These are phyloP conservation scores for Nymphalis c-album DNA, from an alignment of 2,888 invertebrate species.

Conservation along the genomic window DNA sequence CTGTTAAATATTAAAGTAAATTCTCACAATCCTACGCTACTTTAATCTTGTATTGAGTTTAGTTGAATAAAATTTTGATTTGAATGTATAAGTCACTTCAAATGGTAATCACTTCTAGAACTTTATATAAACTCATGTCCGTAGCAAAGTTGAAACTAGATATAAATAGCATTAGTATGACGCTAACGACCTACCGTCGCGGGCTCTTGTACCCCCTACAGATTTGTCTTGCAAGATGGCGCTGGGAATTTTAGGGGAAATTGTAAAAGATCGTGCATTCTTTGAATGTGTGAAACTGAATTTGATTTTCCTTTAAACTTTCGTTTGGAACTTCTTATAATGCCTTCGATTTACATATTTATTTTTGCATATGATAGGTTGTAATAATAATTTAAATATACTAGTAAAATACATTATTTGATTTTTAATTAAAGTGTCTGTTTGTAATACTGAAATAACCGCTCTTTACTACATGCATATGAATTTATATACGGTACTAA, in stretches of 20 bases:
- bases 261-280: slow-evolving; percentile 1
- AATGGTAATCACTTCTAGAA: slow-evolving; percentile 4
- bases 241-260: slow-evolving; percentile 20
- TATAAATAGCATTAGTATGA: slow-evolving; percentile 38
- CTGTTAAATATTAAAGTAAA: too few relatives aligned
- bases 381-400: too few relatives aligned
- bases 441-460: too few relatives aligned
- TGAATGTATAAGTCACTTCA: not conserved
- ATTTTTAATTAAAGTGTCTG: too few relatives aligned
- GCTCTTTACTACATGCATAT: too few relatives aligned
- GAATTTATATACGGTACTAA: too few relatives aligned
- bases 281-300: not conserved
- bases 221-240: slow-evolving; percentile 35
- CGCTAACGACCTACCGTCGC: slow-evolving; percentile 33
- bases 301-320: not conserved
- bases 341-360: not conserved
- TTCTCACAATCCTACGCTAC: too few relatives aligned
- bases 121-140: slow-evolving; percentile 1
- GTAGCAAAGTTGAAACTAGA: slow-evolving; percentile 19
- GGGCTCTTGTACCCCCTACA: slow-evolving; percentile 16
- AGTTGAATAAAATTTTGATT: too few relatives aligned
- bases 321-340: not conserved
- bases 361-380: too few relatives aligned
- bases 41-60: too few relatives aligned
- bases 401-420: too few relatives aligned